Conservation (phyloP, 2,113 vertebrate species). For the Gorilla gorilla region DNA sequence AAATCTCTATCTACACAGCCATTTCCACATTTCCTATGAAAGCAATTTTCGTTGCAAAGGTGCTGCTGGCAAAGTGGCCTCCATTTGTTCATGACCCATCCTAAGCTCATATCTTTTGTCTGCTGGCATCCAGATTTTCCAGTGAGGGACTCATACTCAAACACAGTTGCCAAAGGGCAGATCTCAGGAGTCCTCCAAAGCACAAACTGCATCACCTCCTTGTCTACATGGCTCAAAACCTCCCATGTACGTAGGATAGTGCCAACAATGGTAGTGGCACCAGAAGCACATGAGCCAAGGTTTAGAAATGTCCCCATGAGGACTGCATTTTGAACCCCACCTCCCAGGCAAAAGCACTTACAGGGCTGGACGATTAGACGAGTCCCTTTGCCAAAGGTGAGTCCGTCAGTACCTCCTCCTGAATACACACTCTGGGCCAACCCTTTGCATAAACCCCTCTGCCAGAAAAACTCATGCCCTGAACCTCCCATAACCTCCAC, state of each 20-base stretch:
- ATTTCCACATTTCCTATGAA: not conserved
- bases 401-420: not conserved
- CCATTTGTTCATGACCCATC: not conserved
- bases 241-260: not conserved
- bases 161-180: not conserved
- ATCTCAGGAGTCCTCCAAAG: not conserved
- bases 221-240: not conserved
- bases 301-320: not conserved
- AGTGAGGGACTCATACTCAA: not conserved
- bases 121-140: not conserved
- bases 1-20: not conserved
- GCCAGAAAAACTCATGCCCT: not conserved
- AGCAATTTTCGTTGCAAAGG: not conserved
- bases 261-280: rapidly evolving
- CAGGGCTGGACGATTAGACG: constrained; percentile 59
- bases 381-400: constrained; percentile 73
- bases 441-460: constrained; percentile 58
- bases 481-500: not conserved
- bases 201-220: not conserved
- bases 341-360: constrained; percentile 57
- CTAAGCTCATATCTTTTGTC: not conserved
- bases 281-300: not conserved
- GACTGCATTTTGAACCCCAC: not conserved
- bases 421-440: constrained; percentile 59
- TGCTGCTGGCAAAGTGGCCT: not conserved